These are phyloP conservation scores for Crambe crambe DNA, from an alignment of 37 sponge, comb jelly and placozoan species.

Conservation along the genomic window DNA sequence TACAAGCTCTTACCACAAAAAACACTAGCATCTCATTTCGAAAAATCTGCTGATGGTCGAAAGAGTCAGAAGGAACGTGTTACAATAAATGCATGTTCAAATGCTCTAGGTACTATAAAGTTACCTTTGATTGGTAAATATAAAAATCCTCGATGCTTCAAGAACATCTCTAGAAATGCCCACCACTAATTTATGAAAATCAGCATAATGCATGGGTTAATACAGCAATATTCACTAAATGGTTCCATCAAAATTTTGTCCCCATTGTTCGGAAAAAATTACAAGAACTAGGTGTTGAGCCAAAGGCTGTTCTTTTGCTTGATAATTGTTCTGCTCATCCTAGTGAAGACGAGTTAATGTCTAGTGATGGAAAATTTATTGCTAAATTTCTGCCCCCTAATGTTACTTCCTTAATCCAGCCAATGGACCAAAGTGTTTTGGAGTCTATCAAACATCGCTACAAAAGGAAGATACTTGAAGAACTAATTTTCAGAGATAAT, in stretches of 20 bases:
- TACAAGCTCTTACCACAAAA: conserved; percentile 50
- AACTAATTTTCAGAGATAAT: too few species aligned
- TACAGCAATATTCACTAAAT: too few species aligned
- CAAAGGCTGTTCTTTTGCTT: conserved; percentile 29
- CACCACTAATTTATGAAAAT: background rate
- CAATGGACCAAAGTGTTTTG: too few species aligned
- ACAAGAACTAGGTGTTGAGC: too few species aligned
- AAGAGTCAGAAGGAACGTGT: background rate
- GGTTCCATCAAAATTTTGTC: background rate
- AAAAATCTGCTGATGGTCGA: conserved; percentile 19
- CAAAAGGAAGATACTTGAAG: too few species aligned
- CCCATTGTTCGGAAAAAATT: too few species aligned
- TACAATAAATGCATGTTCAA: conserved; percentile 1
- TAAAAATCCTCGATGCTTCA: conserved; percentile 52
- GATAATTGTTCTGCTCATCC: conserved; percentile 57
- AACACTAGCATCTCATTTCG: conserved; percentile 25
- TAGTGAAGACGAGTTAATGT: conserved; percentile 3
- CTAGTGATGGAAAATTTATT: conserved; percentile 28
- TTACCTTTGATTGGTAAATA: conserved; percentile 58
- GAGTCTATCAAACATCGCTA: too few species aligned
- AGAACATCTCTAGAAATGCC: conserved; percentile 18
- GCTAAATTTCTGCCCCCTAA: conserved; percentile 42
- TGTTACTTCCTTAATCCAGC: conserved; percentile 42
- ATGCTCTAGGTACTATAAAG: conserved; percentile 12
- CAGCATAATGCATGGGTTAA: background rate